Conservation (phyloP, 1,140 invertebrate genomes). For the Physella acuta region DNA sequence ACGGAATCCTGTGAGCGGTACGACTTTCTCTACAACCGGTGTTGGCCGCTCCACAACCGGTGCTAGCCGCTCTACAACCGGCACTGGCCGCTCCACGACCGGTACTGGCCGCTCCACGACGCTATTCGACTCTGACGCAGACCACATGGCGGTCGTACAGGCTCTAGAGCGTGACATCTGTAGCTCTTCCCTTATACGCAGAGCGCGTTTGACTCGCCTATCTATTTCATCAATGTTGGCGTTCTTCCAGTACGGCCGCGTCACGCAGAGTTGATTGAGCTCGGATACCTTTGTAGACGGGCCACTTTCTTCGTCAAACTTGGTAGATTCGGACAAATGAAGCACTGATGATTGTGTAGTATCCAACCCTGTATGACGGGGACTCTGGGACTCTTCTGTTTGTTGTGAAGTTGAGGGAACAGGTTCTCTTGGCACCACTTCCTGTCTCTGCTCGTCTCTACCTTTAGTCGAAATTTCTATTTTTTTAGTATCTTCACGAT, state of each 20-base stretch:
- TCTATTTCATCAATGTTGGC: constrained; percentile 18
- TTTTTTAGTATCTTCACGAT: no score
- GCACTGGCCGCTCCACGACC: background rate
- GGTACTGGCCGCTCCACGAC: background rate
- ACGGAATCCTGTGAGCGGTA: no score
- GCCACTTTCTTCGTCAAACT: background rate
- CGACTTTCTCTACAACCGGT: no score
- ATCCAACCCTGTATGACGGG: no score
- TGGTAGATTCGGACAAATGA: no score
- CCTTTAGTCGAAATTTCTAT: no score
- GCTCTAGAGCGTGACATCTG: background rate
- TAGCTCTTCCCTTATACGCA: constrained; percentile 5
- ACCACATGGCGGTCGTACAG: background rate
- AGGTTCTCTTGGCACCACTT: no score
- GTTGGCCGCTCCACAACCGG: background rate
- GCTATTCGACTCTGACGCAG: background rate
- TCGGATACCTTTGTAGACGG: background rate
- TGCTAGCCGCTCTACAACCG: background rate
- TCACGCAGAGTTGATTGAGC: constrained; percentile 1
- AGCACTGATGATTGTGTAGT: no score
- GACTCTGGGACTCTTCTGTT: no score
- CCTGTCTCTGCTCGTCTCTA: no score
- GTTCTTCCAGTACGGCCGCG: constrained; percentile 17
- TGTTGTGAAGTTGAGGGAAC: no score
- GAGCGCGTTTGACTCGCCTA: constrained; percentile 11